Base-by-base conservation (phyloP, 2,888 invertebrate species). In the Anticlea derivata region DNA sequence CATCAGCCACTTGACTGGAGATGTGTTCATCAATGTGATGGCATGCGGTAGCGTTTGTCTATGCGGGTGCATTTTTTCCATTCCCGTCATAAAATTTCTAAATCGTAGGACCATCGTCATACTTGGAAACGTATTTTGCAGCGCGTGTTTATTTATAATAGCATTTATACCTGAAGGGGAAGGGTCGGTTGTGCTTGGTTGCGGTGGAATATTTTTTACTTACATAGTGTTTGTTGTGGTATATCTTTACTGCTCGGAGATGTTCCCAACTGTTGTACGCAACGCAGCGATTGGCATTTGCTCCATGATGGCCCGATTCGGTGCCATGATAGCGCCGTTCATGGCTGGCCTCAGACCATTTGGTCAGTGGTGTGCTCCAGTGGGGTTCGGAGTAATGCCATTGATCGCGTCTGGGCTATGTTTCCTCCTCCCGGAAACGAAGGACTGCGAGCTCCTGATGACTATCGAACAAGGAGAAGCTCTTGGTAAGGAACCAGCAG, bases 231-330 rank as follows among this genome's bases (percentile, higher is more conserved):
- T 97, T 72, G 94, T 96, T 1, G 94, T 95, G 1, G 93, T 94
- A 5, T 97, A 97, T 75, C 92, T 97, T 22, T 97, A 95, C 80
- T 94, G 95, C 7, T 95, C 96, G 0, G 97, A 98, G 83, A 86
- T 97, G 60, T 97, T 96, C 73, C 97, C 97, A 0, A 98, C 97
- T 0, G 94, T 96, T 5, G 94, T 97, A 1, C 92, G 97, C 5
- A 97, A 96, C 70, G 94, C 95, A 40, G 97, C 96, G 0, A 92
- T 97, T 61, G 97, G 97, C 2, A 91, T 95, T 7, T 94, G 95
- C 27, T 97, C 97, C 0, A 95, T 96, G 93, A 93, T 94, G 73
- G 97, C 97, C 0, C 92, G 97, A 58, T 72, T 96, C 22, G 97
- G 97, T 4, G 95, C 96, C 0, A 95, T 97, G 91, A 67, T 94